phyloP scores from a whole-genome alignment of 1,140 invertebrate species.

The Hermetia illucens region DNA sequence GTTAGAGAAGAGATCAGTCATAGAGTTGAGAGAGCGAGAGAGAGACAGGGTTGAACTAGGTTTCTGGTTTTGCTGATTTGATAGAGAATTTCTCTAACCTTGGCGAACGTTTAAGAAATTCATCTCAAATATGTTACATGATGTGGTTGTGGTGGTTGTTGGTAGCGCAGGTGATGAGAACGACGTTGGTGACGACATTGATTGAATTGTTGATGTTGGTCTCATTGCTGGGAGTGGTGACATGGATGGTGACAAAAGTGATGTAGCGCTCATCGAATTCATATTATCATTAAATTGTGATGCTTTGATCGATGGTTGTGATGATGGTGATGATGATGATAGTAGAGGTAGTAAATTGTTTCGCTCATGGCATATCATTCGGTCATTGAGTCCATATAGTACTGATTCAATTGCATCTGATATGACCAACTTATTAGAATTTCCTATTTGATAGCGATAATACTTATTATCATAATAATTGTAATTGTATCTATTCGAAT shows the following conservation, averaged over 20 bases:
- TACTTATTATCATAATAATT: neutral
- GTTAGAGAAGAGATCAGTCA: neutral
- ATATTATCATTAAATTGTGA: too few species aligned
- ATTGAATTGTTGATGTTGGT: slow-evolving; percentile 6
- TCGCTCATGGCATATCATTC: too few species aligned
- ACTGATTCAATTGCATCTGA: neutral
- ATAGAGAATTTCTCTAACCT: slow-evolving; percentile 5
- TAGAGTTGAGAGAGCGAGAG: slow-evolving; percentile 2
- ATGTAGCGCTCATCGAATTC: too few species aligned
- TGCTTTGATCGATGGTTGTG: neutral
- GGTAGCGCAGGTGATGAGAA: slow-evolving; percentile 6
- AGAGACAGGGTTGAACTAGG: slow-evolving; percentile 2
- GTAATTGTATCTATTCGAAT: neutral
- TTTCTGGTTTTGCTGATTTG: neutral
- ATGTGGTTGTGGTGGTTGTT: slow-evolving; percentile 1
- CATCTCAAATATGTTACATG: neutral
- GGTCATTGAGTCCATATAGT: too few species aligned
- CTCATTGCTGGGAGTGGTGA: slow-evolving; percentile 6
- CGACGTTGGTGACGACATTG: slow-evolving; percentile 13
- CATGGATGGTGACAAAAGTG: slow-evolving; percentile 4
- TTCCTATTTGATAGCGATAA: slow-evolving; percentile 1
- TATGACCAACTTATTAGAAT: too few species aligned
- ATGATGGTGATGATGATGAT: neutral
- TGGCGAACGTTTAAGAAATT: slow-evolving; percentile 8
- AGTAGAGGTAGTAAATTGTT: neutral